phyloP scores from a whole-genome alignment of 2,113 vertebrate species.

The Carassius carassius region DNA sequence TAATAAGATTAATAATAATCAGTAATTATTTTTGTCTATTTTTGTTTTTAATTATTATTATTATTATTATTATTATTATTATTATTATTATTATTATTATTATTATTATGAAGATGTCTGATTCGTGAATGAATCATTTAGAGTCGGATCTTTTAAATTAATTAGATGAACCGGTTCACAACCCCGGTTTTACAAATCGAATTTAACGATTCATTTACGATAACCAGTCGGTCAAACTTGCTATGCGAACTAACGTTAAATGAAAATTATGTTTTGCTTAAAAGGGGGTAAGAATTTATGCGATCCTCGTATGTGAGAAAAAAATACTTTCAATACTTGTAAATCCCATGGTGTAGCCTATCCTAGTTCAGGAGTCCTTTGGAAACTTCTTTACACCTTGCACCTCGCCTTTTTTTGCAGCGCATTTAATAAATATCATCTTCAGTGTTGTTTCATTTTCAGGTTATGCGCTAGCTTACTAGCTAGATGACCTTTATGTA shows the following conservation, averaged over 20 bases:
- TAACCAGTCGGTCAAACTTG: not conserved
- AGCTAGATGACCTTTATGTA: too few species aligned
- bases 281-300: not conserved
- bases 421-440: not conserved
- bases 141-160: slow-evolving; percentile 2
- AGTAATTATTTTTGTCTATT: not conserved
- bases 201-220: not conserved
- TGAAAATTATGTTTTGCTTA: not conserved
- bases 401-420: not conserved
- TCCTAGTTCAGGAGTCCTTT: not conserved
- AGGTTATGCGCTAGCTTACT: not conserved
- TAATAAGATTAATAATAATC: not conserved
- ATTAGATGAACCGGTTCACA: not conserved
- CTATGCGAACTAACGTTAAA: not conserved
- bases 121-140: not conserved
- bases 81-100: too few species aligned
- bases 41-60: too few species aligned
- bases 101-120: too few species aligned
- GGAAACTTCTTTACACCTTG: not conserved
- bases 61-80: too few species aligned
- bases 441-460: not conserved
- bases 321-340: not conserved
- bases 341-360: not conserved
- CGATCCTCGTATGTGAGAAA: not conserved
- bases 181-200: not conserved